phyloP scores from a whole-genome alignment of 2,113 vertebrate species.

The Tetrao urogallus region DNA sequence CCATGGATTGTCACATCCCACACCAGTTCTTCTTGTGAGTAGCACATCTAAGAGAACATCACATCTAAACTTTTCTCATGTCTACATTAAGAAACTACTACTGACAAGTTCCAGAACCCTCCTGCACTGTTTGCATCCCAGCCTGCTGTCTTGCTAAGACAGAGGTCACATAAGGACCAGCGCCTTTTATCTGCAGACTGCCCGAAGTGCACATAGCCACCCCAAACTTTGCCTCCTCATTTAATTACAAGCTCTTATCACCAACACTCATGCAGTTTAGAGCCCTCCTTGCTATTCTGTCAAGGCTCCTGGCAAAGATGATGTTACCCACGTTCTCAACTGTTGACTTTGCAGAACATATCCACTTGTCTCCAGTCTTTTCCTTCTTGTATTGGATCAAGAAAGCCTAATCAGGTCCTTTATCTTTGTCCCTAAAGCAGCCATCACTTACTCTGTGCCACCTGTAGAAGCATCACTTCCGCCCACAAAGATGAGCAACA shows the following conservation, averaged over 20 bases:
- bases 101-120: not conserved
- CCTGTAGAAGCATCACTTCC: fast-evolving
- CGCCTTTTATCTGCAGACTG: not conserved
- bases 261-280: not conserved
- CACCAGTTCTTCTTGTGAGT: not conserved
- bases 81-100: not conserved
- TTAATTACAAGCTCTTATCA: not conserved
- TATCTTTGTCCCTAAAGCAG: not conserved
- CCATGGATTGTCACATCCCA: not conserved
- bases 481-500: not conserved
- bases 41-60: not conserved
- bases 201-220: not conserved
- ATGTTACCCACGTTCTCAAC: not conserved
- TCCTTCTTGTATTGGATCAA: not conserved
- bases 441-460: not conserved
- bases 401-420: not conserved
- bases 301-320: not conserved
- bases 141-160: not conserved
- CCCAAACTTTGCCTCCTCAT: not conserved
- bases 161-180: not conserved
- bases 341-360: not conserved
- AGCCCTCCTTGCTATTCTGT: not conserved
- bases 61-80: fast-evolving
- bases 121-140: not conserved
- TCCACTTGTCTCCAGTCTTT: not conserved